Evolutionary conservation across 1,140 invertebrate genomes (phyloP).

Genomic region (Drosophila littoralis): DNA sequence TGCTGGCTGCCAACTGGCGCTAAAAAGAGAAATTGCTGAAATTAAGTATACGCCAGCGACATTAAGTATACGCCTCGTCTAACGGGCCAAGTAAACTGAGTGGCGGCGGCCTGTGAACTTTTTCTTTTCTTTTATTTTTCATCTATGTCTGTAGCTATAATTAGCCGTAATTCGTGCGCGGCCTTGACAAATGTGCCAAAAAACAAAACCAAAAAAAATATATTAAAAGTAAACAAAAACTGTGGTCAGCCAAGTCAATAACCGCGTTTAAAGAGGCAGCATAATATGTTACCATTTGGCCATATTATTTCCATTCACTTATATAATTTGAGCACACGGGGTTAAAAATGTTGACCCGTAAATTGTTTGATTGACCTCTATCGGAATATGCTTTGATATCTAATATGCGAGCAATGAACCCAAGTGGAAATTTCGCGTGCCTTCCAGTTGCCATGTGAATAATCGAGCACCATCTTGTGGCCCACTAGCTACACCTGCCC

Average conservation of each 20-base stretch:
- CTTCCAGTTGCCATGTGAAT: slow-evolving; percentile 15
- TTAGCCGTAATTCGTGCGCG: slow-evolving; percentile 48
- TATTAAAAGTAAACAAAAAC: background rate
- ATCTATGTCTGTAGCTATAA: slow-evolving; percentile 36
- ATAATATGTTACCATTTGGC: slow-evolving; percentile 34
- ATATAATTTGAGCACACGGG: slow-evolving; percentile 34
- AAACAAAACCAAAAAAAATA: background rate
- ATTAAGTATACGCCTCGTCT: slow-evolving; percentile 40
- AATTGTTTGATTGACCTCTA: slow-evolving; percentile 33
- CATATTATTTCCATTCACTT: slow-evolving; percentile 47
- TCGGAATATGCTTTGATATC: slow-evolving; percentile 12
- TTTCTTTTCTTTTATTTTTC: slow-evolving; percentile 23
- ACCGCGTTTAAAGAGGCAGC: slow-evolving; percentile 27
- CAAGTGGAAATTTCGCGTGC: slow-evolving; percentile 15
- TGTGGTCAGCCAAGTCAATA: slow-evolving; percentile 39
- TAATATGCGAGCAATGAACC: slow-evolving; percentile 26
- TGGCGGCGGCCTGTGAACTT: slow-evolving; percentile 43
- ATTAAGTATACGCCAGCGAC: slow-evolving; percentile 42
- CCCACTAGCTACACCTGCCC: background rate
- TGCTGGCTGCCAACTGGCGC: slow-evolving; percentile 9
- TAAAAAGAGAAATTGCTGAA: background rate
- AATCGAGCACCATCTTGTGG: slow-evolving; percentile 4
- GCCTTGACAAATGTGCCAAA: slow-evolving; percentile 44
- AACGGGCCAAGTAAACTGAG: slow-evolving; percentile 26
- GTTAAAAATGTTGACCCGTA: slow-evolving; percentile 6